These are phyloP conservation scores for Trigoniulus corallinus DNA, from an alignment of 1,140 invertebrate genomes.

Conservation along the genomic window DNA sequence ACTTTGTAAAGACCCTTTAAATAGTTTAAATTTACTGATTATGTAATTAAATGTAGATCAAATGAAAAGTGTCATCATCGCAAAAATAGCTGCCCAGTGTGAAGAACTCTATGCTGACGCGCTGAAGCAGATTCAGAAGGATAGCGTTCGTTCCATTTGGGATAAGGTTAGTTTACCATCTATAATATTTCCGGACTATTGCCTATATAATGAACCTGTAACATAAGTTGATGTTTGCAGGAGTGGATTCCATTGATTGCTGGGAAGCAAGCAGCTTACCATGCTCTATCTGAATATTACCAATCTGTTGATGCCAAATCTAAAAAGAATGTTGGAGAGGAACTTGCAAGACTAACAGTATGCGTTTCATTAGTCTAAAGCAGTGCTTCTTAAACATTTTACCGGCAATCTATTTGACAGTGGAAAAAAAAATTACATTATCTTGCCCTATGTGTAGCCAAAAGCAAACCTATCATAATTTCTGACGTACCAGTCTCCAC, in stretches of 20 bases:
- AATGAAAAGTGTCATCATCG: conserved; percentile 84
- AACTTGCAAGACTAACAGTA: conserved; percentile 70
- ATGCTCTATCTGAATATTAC: conserved; percentile 74
- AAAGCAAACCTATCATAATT: no score
- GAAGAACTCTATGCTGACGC: conserved; percentile 88
- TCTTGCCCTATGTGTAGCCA: no score
- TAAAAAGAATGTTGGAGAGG: conserved; percentile 73
- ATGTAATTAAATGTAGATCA: conserved; percentile 40
- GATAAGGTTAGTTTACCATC: conserved; percentile 60
- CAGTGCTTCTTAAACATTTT: conserved; percentile 12
- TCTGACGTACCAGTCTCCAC: no score
- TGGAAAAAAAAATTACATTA: no score
- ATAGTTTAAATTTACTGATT: not conserved
- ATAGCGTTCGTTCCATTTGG: conserved; percentile 63
- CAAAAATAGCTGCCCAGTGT: conserved; percentile 78
- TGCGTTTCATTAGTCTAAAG: no score
- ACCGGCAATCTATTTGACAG: conserved; percentile 14
- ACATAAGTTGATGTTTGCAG: conserved; percentile 17
- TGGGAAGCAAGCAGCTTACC: conserved; percentile 74
- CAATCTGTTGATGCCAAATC: conserved; percentile 66
- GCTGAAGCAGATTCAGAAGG: conserved; percentile 70
- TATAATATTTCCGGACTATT: no score
- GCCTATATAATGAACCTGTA: not conserved
- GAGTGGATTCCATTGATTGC: conserved; percentile 40
- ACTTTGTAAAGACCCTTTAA: conserved; percentile 7